Percentiles rank a stretch among this genome's conserved stretches.
These are phyloP conservation scores for Stigmatopora argus DNA, from an alignment of 2,113 vertebrate genomes.

Conservation along the genomic window DNA sequence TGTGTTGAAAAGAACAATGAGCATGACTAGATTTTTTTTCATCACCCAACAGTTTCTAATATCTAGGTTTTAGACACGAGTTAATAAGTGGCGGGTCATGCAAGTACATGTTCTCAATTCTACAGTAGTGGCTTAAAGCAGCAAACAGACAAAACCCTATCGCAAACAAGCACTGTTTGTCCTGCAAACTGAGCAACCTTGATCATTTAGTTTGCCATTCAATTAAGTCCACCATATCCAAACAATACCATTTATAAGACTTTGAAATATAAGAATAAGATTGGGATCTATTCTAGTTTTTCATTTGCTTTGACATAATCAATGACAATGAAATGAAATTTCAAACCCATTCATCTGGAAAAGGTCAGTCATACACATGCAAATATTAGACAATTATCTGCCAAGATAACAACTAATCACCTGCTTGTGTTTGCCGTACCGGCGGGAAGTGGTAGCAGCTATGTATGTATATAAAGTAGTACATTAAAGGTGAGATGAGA, in stretches of 20 bases:
- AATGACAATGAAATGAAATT: background rate
- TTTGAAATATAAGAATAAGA: slow-evolving; percentile 6
- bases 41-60: background rate
- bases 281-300: slow-evolving; percentile 4
- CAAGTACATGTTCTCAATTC: slow-evolving; percentile 23
- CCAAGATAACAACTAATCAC: background rate
- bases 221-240: slow-evolving; percentile 38
- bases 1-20: no score
- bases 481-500: no score
- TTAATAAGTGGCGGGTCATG: slow-evolving; percentile 39
- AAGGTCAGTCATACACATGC: no score
- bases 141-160: slow-evolving; percentile 45
- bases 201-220: slow-evolving; percentile 38
- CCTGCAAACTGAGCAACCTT: slow-evolving; percentile 44
- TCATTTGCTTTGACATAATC: slow-evolving; percentile 2
- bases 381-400: no score
- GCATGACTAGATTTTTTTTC: background rate
- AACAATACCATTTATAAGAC: slow-evolving; percentile 10
- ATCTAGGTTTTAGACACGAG: background rate
- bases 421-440: background rate
- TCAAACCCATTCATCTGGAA: background rate
- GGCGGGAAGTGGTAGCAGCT: background rate
- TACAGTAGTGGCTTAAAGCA: slow-evolving; percentile 34
- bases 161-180: slow-evolving; percentile 57
- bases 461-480: no score